Evolutionary conservation across 2,888 invertebrate genomes (phyloP).

Genomic region (Lathronympha strigana): DNA sequence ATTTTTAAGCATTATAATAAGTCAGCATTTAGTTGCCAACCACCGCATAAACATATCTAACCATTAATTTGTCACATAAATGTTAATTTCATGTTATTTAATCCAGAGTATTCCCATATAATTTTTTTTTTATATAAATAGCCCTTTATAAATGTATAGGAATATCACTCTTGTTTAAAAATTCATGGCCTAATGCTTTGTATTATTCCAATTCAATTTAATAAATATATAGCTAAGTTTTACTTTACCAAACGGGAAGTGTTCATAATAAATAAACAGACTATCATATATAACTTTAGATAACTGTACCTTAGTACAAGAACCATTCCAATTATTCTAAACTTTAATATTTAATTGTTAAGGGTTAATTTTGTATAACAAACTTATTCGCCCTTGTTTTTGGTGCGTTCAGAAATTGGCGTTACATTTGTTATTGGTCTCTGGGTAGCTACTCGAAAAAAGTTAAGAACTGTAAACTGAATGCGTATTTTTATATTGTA

Average conservation of each 20-base stretch:
- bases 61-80: conserved; percentile 46
- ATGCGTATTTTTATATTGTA: conserved; percentile 78
- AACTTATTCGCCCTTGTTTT: conserved; percentile 20
- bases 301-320: conserved; percentile 56
- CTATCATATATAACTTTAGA: conserved; percentile 44
- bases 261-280: conserved; percentile 60
- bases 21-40: conserved; percentile 50
- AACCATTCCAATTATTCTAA: conserved; percentile 59
- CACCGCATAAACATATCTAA: conserved; percentile 45
- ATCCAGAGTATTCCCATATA: conserved; percentile 74
- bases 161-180: conserved; percentile 23
- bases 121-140: conserved; percentile 50
- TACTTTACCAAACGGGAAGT: conserved; percentile 66
- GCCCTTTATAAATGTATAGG: conserved; percentile 50
- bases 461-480: conserved; percentile 48
- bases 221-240: conserved; percentile 15
- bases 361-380: conserved; percentile 36
- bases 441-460: conserved; percentile 22
- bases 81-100: conserved; percentile 49
- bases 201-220: conserved; percentile 16
- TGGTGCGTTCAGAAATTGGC: conserved; percentile 27
- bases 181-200: conserved; percentile 32
- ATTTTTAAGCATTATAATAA: conserved; percentile 42
- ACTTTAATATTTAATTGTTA: conserved; percentile 37
- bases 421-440: neutral